These are phyloP conservation scores for Phymastichus coffea DNA, from an alignment of 1,140 invertebrate species.

Conservation along the genomic window DNA sequence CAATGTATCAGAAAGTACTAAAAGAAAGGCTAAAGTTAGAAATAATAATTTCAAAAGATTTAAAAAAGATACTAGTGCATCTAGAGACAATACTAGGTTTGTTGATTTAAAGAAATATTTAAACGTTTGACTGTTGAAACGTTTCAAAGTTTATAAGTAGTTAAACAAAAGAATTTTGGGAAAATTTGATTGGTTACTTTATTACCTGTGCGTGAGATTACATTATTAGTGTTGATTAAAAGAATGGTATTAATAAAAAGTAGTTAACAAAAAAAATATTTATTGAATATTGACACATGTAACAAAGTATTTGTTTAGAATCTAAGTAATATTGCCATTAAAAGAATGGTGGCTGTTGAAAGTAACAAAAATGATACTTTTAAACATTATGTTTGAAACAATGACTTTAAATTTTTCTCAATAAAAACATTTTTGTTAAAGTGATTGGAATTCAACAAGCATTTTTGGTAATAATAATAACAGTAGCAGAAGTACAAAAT, in stretches of 20 bases:
- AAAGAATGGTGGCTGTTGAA: too few species aligned
- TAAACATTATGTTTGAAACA: constrained; percentile 5
- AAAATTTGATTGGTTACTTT: too few species aligned
- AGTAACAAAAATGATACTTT: constrained; percentile 1
- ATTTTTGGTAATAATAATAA: background rate
- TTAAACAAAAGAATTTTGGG: too few species aligned
- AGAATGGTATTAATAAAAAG: background rate
- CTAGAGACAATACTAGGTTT: constrained; percentile 32
- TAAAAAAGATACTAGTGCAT: constrained; percentile 32
- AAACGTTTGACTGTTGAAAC: too few species aligned
- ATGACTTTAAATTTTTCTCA: background rate
- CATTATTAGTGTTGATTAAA: too few species aligned
- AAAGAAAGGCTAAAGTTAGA: constrained; percentile 15
- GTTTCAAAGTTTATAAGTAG: too few species aligned
- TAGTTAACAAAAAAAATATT: too few species aligned
- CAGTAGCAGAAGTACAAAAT: constrained; percentile 11
- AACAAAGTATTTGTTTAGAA: too few species aligned
- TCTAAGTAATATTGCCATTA: too few species aligned
- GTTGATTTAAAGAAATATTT: too few species aligned
- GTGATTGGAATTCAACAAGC: background rate
- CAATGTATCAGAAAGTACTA: constrained; percentile 14
- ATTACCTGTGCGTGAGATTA: too few species aligned
- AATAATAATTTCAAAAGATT: constrained; percentile 38
- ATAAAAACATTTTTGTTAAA: background rate
- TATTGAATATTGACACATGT: too few species aligned